phyloP scores from a whole-genome alignment of 2,113 vertebrate genomes.

The Merops nubicus region DNA sequence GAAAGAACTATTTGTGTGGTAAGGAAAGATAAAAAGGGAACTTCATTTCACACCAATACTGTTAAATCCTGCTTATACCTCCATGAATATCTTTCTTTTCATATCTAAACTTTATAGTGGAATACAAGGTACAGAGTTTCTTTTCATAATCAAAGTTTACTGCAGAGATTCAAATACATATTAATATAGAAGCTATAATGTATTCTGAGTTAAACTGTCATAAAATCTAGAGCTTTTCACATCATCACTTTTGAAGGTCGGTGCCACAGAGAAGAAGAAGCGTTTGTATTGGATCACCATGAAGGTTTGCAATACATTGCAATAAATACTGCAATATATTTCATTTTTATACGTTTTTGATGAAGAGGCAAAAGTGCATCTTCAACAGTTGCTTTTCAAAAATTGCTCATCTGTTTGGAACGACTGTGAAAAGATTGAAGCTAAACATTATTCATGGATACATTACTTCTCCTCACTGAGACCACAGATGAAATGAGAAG shows the following conservation, averaged over 20 bases:
- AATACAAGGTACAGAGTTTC: slow-evolving; percentile 37
- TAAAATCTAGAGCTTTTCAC: slow-evolving; percentile 72
- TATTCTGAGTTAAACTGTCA: slow-evolving; percentile 74
- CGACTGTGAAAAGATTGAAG: slow-evolving; percentile 62
- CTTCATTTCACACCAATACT: slow-evolving; percentile 52
- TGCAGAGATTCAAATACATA: slow-evolving; percentile 68
- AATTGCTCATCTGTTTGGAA: slow-evolving; percentile 77
- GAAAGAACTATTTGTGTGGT: not conserved
- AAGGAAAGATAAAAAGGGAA: slow-evolving; percentile 10
- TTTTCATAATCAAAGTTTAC: slow-evolving; percentile 72
- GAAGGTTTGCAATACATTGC: slow-evolving; percentile 66
- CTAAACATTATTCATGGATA: slow-evolving; percentile 73
- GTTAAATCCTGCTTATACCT: slow-evolving; percentile 27
- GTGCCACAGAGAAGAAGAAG: slow-evolving; percentile 55
- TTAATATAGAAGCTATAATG: slow-evolving; percentile 66
- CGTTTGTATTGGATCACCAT: slow-evolving; percentile 60
- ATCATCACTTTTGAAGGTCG: slow-evolving; percentile 80
- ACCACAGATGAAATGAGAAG: slow-evolving; percentile 48
- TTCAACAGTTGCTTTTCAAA: slow-evolving; percentile 74
- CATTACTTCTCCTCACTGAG: slow-evolving; percentile 43
- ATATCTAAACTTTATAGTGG: slow-evolving; percentile 66
- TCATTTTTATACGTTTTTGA: slow-evolving; percentile 78
- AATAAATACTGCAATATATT: slow-evolving; percentile 77
- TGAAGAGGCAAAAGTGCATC: slow-evolving; percentile 79
- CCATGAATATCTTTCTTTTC: slow-evolving; percentile 38